phyloP scores from a whole-genome alignment of 1,140 invertebrate species.

The Triops longicaudatus region DNA sequence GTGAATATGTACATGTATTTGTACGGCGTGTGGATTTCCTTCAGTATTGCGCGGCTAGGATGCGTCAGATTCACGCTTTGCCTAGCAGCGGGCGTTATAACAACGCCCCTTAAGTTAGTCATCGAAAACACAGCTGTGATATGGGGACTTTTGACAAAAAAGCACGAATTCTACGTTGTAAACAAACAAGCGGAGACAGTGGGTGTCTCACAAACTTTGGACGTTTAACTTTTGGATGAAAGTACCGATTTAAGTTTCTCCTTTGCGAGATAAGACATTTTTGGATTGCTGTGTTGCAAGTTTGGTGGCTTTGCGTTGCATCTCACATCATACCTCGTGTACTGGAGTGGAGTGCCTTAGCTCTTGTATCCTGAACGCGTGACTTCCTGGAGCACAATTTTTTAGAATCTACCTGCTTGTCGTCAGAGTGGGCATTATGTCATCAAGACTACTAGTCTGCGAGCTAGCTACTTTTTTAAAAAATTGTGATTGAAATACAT shows the following conservation, averaged over 20 bases:
- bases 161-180: conserved; percentile 91
- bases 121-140: conserved; percentile 91
- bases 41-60: conserved; percentile 78
- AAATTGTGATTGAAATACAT: background rate
- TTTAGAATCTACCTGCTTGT: background rate
- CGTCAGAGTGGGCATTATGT: background rate
- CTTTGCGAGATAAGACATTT: background rate
- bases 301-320: background rate
- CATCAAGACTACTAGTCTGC: background rate
- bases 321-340: background rate
- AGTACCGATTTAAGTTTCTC: background rate
- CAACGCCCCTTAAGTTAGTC: conserved; percentile 82
- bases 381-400: background rate
- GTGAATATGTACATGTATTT: conserved; percentile 94
- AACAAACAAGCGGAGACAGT: conserved; percentile 63
- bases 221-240: background rate
- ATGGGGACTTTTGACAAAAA: conserved; percentile 83
- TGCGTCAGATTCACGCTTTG: conserved; percentile 66
- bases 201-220: background rate
- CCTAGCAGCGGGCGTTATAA: conserved; percentile 71
- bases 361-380: background rate
- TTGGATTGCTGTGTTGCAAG: background rate
- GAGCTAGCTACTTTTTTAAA: background rate
- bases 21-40: conserved; percentile 91
- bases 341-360: background rate